These are phyloP conservation scores for Callosobruchus maculatus DNA, from an alignment of 2,888 invertebrate genomes.

Conservation along the genomic window DNA sequence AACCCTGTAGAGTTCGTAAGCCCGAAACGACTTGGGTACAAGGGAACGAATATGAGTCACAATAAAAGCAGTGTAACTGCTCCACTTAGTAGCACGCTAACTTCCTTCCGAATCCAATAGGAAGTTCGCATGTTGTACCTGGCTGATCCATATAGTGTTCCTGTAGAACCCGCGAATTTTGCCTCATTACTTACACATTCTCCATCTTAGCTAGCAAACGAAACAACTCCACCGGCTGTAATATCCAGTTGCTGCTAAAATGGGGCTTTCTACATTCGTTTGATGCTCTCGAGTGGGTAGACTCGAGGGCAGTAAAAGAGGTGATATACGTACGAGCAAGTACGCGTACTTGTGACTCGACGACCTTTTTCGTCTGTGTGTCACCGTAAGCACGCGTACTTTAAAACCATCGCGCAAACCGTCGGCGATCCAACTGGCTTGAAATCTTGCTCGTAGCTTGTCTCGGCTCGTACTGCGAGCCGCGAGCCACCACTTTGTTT, in stretches of 20 bases:
- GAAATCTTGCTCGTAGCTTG: too few relatives aligned
- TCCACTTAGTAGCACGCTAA: background rate
- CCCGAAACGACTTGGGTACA: background rate
- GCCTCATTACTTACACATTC: background rate
- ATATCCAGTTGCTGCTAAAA: background rate
- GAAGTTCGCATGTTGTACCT: background rate
- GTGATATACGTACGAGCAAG: too few relatives aligned
- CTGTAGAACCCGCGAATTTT: background rate
- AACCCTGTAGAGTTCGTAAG: background rate
- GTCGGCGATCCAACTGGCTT: too few relatives aligned
- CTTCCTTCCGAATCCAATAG: background rate
- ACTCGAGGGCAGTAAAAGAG: too few relatives aligned
- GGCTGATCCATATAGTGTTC: background rate
- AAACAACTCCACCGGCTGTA: background rate
- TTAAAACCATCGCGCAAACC: too few relatives aligned
- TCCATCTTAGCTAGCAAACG: background rate
- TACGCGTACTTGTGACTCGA: too few relatives aligned
- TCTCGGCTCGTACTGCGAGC: too few relatives aligned
- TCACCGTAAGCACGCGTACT: too few relatives aligned
- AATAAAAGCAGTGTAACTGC: background rate
- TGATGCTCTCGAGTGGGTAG: background rate
- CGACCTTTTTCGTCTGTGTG: too few relatives aligned
- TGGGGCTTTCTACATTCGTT: background rate
- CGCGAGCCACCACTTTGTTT: too few relatives aligned
- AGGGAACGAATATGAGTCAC: background rate